Base-by-base conservation (phyloP, 2,113 vertebrate genomes). In the Seriola rivoliana region DNA sequence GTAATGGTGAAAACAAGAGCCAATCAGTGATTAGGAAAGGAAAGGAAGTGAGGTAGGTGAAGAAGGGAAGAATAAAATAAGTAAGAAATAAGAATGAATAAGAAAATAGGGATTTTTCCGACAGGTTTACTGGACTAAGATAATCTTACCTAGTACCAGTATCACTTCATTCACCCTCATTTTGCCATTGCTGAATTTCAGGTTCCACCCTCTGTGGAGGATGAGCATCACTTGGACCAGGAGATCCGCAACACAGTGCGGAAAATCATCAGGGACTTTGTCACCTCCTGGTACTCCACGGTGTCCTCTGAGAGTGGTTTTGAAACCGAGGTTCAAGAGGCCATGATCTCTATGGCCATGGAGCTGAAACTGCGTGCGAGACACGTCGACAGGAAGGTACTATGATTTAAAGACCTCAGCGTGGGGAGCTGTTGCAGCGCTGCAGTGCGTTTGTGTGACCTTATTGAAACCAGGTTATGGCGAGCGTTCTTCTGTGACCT, bases 211-310 rank as follows among this genome's bases (percentile, higher is more conserved):
- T 90, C 93, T 21, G 87, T 88, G 0, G 93, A 95, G 0, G 93
- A 95, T 0, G 94, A 95, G 62, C 23, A 4, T 11, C 55, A 85
- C 44, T 88, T 98, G 90, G 94, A 97, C 44, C 72, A 89, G 25
- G 97, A 97, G 93, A 97, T 98, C 12, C 72, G 93, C 38, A 75
- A 88, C 84, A 97, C 95, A 1, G 82, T 97, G 59, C 92, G 21
- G 8, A 98, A 99, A 87, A 96, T 99, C 74, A 90, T 99, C 71
- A 89, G 97, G 34, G 98, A 99, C 78, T 99, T 99, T 32, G 97
- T 99, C 14, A 93, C 95, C 0, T 98, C 97, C 0, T 99, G 98
- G 98, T 98, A 98, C 90, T 87, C 85, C 59, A 95, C 96, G 0
- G 94, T 99, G 70, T 97, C 97, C 76, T 86, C 84, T 0, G 96